These are phyloP conservation scores for Rhinopomastus cyanomelas DNA, from an alignment of 2,113 vertebrate species.

Conservation along the genomic window DNA sequence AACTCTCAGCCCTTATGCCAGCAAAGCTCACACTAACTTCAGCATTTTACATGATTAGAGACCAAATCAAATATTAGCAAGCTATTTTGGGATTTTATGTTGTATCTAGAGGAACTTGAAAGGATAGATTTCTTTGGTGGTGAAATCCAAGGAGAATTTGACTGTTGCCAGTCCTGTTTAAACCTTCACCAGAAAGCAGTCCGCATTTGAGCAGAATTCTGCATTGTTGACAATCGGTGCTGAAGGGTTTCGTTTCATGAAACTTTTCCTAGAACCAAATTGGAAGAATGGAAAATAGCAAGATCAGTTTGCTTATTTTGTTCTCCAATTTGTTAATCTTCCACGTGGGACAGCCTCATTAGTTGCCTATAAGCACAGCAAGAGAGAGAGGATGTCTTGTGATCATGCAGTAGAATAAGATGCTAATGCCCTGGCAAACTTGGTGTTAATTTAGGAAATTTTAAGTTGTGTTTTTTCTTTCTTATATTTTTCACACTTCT, in stretches of 20 bases:
- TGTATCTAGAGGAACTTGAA: constrained; percentile 27
- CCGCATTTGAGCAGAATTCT: not conserved
- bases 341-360: not conserved
- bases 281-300: not conserved
- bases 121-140: not conserved
- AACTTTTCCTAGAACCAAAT: not conserved
- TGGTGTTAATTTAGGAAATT: not conserved
- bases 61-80: not conserved
- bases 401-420: not conserved
- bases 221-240: not conserved
- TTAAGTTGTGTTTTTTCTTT: not conserved
- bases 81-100: not conserved
- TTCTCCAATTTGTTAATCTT: not conserved
- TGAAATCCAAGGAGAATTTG: constrained; percentile 2
- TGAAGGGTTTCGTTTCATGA: not conserved
- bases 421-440: not conserved
- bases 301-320: not conserved
- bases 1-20: not conserved
- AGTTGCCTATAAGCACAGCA: not conserved
- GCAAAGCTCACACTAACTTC: not conserved
- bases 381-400: not conserved
- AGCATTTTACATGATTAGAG: not conserved
- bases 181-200: not conserved
- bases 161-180: constrained; percentile 4
- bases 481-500: not conserved